Base-by-base conservation (phyloP, 23 tunicate species). In the Ascidia mentula region DNA sequence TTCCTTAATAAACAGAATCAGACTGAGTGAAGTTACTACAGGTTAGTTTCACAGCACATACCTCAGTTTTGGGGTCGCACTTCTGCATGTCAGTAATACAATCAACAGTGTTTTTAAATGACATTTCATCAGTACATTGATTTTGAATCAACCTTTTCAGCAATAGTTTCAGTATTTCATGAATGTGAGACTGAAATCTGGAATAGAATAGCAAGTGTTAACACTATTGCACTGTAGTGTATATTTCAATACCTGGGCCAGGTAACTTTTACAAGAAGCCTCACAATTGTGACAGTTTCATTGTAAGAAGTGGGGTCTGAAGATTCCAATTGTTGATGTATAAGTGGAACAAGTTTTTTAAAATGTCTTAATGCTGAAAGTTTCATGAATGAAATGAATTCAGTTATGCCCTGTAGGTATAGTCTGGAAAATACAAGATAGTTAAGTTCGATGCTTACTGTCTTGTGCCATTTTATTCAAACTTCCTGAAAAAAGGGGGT, bases 261-360 rank as follows among this genome's bases (percentile, higher is more conserved):
- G 24, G 65, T 1, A 6, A 53, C 7, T 9, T 53, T 53, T 26
- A 26, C 22, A 5, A 53, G 22, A 26, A 53, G 24, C 1, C 2
- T 5, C 28, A 53, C 65, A 26, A 53, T 53, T 53, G 65, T 1
- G 24, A 53, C 65, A 53, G 65, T 53, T 53, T 53, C 65, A 53
- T 53, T 53, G 13, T 53, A 53, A 5, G 65, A 20, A 20, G 22
- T 3, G 24, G 7, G 28, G 13, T 53, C 65, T 20, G 65, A 3
- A 20, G 65, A 53, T 9, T 70, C 77, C 38, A 80, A 39, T n/a
- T 80, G 77, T 3, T 38, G 24, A 9, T 80, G 61, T 24, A 80
- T 33, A 12, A 40, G 61, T 26, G 71, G 84, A 30, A 80, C 70
- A 18, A 80, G 60, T 30, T 80, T 45, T 71, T 71, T 80, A 15